Base-by-base conservation (phyloP, 2,888 invertebrate species). In the Drosophila formosana region DNA sequence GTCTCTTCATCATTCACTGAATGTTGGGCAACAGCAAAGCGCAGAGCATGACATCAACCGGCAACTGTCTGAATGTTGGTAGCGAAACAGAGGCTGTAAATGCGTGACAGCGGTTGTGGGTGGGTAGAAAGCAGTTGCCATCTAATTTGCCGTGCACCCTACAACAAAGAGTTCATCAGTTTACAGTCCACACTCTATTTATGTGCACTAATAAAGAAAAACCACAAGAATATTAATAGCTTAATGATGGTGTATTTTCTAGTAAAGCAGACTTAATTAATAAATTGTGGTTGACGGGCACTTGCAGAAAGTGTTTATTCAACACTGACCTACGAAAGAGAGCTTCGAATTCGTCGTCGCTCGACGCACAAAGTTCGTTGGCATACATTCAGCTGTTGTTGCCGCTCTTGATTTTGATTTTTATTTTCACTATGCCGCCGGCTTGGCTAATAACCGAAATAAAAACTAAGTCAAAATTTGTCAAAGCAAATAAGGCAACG, bases 371-470 rank as follows among this genome's bases (percentile, higher is more conserved):
- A 7, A 60, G 63, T 58, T 76, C 43, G 43, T 46, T 76, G 74
- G 65, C 78, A 74, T 49, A 66, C 64, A 66, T 70, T 37, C 9
- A 9, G 26, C 32, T 51, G n/a, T n/a, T 51, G 39, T 34, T 58
- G 53, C 32, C 49, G 32, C 46, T 41, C 9, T 49, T 47, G 4
- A 41, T 45, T 62, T 32, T 61, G 57, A 55, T 66, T 75, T 66
- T 80, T 78, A 68, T 78, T 75, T 80, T 64, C 69, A 51, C 61
- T 65, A 28, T 58, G 81, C 69, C 80, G 82, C 80, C 80, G 72
- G 72, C 62, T 75, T 80, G 80, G 82, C 80, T 79, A 80, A 82
- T 80, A 79, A 80, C 67, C 62, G 61, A 82, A 51, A 82, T 80
- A 79, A 79, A 77, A 79, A 66, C 72, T 41, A 57, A 72, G 57